A percentile compares a stretch with the other conserved stretches of the same genome.
These are phyloP conservation scores for Lumbricus terrestris DNA, from an alignment of 2,888 invertebrate species.

Conservation along the genomic window DNA sequence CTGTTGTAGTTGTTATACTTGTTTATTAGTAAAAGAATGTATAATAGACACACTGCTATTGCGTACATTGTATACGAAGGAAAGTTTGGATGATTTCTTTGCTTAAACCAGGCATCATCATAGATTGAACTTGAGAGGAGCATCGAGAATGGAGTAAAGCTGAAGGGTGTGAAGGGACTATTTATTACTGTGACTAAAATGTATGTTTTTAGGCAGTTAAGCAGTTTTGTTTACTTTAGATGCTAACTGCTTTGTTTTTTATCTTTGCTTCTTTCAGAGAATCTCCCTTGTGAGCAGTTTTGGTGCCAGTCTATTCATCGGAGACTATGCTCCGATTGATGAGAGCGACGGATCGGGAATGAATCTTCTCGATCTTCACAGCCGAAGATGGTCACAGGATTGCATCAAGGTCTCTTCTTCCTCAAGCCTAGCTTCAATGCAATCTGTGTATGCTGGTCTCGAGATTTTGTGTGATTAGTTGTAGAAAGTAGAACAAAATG, in stretches of 20 bases:
- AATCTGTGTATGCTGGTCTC: background rate
- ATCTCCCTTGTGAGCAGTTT: slow-evolving; percentile 93
- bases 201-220: no score
- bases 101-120: no score
- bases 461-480: background rate
- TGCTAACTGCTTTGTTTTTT: background rate
- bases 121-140: no score
- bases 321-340: slow-evolving; percentile 86
- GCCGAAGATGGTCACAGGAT: slow-evolving; percentile 73
- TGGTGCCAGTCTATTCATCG: slow-evolving; percentile 81
- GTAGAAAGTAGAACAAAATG: background rate
- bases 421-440: background rate
- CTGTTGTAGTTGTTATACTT: no score
- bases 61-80: no score
- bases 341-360: slow-evolving; percentile 90
- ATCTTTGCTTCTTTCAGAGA: slow-evolving; percentile 64
- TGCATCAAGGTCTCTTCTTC: slow-evolving; percentile 68
- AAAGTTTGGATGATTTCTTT: no score
- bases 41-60: no score
- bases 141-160: no score
- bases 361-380: slow-evolving; percentile 84
- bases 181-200: no score
- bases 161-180: no score
- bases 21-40: no score
- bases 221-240: background rate